These are phyloP conservation scores for Gopherus flavomarginatus DNA, from an alignment of 2,113 vertebrate genomes.

Conservation along the genomic window DNA sequence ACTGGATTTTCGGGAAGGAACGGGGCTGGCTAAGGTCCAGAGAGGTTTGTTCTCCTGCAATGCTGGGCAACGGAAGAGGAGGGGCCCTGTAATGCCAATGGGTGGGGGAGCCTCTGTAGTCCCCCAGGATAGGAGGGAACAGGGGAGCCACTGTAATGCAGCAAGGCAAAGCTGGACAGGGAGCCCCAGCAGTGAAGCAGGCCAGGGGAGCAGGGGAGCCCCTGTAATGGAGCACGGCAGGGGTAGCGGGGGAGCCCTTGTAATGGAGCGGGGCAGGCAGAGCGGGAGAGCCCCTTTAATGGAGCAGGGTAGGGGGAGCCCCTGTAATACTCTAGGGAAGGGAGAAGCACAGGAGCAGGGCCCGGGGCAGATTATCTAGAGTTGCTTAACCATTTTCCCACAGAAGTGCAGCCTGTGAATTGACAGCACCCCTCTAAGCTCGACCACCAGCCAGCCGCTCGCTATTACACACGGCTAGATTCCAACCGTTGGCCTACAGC, in stretches of 20 bases:
- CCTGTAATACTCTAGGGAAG: not conserved
- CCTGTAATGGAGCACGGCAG: not conserved
- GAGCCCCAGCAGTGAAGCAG: not conserved
- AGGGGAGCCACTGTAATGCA: not conserved
- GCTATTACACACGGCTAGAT: not conserved
- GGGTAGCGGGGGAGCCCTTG: not conserved
- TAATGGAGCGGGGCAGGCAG: not conserved
- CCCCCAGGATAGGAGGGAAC: too few species aligned
- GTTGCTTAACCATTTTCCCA: not conserved
- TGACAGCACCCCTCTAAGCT: not conserved
- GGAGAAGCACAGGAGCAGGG: not conserved
- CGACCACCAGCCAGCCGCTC: not conserved
- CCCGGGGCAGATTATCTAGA: not conserved
- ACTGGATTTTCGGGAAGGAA: not conserved
- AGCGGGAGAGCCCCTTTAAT: not conserved
- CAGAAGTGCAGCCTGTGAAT: not conserved
- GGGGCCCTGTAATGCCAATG: not conserved
- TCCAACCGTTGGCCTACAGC: not conserved
- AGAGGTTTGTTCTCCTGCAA: accelerated
- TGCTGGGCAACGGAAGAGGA: not conserved
- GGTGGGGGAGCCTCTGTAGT: too few species aligned
- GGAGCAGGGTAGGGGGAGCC: not conserved
- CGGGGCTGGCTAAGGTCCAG: not conserved
- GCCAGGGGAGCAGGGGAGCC: not conserved
- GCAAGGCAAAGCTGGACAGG: not conserved